Evolutionary conservation across 1,140 invertebrate genomes (phyloP), one percentile per base, ranked within the genome.

Genomic region (Homalodisca vitripennis): DNA sequence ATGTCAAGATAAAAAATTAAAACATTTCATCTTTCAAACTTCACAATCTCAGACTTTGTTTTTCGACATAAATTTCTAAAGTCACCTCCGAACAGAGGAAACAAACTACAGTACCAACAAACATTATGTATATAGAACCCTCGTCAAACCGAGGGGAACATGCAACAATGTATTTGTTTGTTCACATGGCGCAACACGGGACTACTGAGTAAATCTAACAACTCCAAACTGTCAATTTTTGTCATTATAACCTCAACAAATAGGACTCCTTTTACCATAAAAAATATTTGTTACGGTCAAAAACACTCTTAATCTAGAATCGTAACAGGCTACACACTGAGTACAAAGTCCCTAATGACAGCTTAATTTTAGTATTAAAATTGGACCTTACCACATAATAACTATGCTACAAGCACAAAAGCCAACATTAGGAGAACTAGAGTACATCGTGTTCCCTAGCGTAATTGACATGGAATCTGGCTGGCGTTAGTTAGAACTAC

Each of bases 31-130:
- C 67, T 62, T 70, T 72, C 63, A 72, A 72, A 72, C 70, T 72
- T 72, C 71, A 72, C 71, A 72, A 72, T 72, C 69, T 72, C 69
- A 70, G 69, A 68, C 68, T 70, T 72, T 67, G 48, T 51, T 51
- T 72, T 60, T 67, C 47, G 66, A 67, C 70, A 60, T 72, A 70
- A 66, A 67, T 66, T 69, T 68, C 46, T 67, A 68, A 53, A 46
- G 34, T 68, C 32, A 60, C 47, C 51, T 20, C 41, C 55, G 53
- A 64, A 66, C 27, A 20, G 53, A 22, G 34, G 31, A 34, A 34
- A 65, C 67, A 65, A 55, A 22, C n/a, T n/a, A n/a, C n/a, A 32
- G 47, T 70, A 66, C 65, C 53, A 66, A 66, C 65, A 66, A 70
- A 63, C 31, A 32, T 32, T 66, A 22, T 67, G 48, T 55, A 67